These are phyloP conservation scores for Tolypeutes matacus DNA, from an alignment of 2,797 vertebrate species.

Conservation along the genomic window DNA sequence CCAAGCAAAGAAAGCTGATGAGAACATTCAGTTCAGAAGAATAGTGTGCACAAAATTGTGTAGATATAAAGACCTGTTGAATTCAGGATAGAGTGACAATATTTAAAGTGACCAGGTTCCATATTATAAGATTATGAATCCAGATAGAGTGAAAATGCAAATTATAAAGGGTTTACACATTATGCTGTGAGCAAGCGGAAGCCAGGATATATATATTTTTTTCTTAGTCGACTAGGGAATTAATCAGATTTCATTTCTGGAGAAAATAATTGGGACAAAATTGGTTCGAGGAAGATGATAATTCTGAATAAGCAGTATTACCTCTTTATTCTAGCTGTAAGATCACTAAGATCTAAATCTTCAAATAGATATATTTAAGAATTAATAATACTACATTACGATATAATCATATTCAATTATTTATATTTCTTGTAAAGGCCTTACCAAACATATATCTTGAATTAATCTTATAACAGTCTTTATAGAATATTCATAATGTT, in stretches of 20 bases:
- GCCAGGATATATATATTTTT: not conserved
- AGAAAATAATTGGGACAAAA: not conserved
- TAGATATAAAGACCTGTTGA: not conserved
- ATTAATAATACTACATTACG: not conserved
- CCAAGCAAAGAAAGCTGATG: not conserved
- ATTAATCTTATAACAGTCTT: not conserved
- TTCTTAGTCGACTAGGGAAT: not conserved
- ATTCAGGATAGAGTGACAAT: not conserved
- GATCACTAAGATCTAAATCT: not conserved
- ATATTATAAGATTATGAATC: not conserved
- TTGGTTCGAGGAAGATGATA: not conserved
- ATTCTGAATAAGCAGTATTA: not conserved
- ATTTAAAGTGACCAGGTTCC: not conserved
- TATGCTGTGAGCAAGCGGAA: not conserved
- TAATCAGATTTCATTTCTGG: not conserved
- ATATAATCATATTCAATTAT: not conserved
- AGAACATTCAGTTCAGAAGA: not conserved
- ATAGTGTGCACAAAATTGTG: too few relatives aligned
- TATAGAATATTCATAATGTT: not conserved
- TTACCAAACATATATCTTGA: not conserved
- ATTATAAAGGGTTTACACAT: not conserved
- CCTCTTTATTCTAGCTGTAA: not conserved
- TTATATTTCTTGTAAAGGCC: not conserved
- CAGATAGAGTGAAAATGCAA: not conserved
- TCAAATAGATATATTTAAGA: not conserved